These are phyloP conservation scores for Myotis lucifugus DNA, from an alignment of 2,113 vertebrate species.

Conservation along the genomic window DNA sequence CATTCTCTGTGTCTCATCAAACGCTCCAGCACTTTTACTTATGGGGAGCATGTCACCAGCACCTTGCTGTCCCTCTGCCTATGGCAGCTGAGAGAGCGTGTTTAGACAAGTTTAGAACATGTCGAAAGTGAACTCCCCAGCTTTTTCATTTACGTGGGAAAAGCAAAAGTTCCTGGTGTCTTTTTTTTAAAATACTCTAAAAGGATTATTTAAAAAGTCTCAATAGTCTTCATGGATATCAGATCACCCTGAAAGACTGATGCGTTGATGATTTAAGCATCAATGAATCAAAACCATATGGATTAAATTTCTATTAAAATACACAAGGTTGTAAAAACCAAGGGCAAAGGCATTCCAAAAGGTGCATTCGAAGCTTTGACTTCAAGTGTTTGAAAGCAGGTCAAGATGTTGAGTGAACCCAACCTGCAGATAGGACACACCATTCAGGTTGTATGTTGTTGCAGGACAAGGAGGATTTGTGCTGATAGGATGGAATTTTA, in stretches of 20 bases:
- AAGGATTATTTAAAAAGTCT: slow-evolving; percentile 32
- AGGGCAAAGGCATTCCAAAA: slow-evolving; percentile 44
- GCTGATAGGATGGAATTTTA: background rate
- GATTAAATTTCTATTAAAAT: slow-evolving; percentile 44
- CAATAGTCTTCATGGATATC: background rate
- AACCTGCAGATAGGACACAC: background rate
- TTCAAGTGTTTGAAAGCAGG: slow-evolving; percentile 17
- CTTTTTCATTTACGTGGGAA: background rate
- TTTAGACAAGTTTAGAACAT: background rate
- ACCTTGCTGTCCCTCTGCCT: background rate
- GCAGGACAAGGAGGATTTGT: background rate
- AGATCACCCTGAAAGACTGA: background rate
- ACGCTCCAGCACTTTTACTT: background rate
- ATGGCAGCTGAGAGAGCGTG: background rate
- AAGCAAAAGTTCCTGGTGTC: background rate
- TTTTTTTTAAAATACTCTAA: background rate
- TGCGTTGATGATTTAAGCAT: slow-evolving; percentile 50
- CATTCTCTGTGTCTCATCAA: background rate
- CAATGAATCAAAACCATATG: slow-evolving; percentile 58
- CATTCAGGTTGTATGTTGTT: background rate
- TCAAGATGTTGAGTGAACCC: background rate
- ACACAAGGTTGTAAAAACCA: slow-evolving; percentile 53
- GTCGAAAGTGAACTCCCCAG: background rate
- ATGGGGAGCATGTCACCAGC: background rate
- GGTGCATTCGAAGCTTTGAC: background rate